These are phyloP conservation scores for Orthochromis malagaraziensis DNA, from an alignment of 2,113 vertebrate species.

Conservation along the genomic window DNA sequence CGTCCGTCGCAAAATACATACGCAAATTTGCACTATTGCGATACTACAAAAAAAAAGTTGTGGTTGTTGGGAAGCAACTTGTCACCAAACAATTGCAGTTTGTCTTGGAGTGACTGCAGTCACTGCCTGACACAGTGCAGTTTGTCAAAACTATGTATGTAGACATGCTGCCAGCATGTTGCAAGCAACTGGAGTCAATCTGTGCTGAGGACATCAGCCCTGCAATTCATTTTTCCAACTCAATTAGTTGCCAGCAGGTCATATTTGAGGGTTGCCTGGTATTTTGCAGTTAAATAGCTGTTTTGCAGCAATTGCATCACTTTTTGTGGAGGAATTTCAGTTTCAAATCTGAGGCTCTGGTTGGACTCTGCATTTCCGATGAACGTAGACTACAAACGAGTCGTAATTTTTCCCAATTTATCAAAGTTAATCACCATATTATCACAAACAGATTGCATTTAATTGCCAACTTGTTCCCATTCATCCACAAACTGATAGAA, in stretches of 20 bases:
- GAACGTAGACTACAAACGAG: background rate
- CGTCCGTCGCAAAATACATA: background rate
- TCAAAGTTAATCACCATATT: background rate
- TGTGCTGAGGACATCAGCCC: background rate
- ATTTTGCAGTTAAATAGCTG: background rate
- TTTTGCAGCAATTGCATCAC: background rate
- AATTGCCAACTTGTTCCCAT: background rate
- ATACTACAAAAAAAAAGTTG: background rate
- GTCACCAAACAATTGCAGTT: background rate
- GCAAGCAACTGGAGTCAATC: background rate
- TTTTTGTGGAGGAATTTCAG: background rate
- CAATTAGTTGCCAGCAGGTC: background rate
- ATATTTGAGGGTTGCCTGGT: background rate
- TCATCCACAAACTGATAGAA: background rate
- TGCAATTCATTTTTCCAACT: background rate
- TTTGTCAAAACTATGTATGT: background rate
- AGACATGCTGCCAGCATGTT: background rate
- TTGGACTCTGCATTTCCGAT: background rate
- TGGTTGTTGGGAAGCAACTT: background rate
- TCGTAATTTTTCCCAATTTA: background rate
- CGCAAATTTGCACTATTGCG: rapidly evolving
- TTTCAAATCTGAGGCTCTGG: background rate
- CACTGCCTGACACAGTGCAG: background rate
- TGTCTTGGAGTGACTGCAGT: background rate
- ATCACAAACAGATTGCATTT: background rate